Percentiles rank a stretch among this genome's conserved stretches.
phyloP scores from a whole-genome alignment of 2,797 vertebrate genomes.

The Austrolebias charrua region DNA sequence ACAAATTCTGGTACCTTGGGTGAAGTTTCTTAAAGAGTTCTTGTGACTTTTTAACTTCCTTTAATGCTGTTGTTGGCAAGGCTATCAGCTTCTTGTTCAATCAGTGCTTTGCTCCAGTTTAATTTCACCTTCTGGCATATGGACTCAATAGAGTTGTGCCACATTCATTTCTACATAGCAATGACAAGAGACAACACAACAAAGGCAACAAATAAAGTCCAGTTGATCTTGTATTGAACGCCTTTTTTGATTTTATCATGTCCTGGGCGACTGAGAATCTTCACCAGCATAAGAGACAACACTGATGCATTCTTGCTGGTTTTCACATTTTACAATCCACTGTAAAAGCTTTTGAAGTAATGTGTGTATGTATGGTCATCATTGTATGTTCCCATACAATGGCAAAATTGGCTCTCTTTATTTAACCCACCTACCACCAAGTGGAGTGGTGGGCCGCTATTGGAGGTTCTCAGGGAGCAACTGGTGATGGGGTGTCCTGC shows the following conservation, averaged over 20 bases:
- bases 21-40: constrained; percentile 9
- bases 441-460: too few species aligned
- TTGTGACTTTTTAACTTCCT: constrained; percentile 35
- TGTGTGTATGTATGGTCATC: too few species aligned
- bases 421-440: too few species aligned
- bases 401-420: too few species aligned
- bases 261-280: too few species aligned
- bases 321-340: constrained; percentile 29
- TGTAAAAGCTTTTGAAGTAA: constrained; percentile 5
- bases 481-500: too few species aligned
- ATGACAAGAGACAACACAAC: constrained; percentile 49
- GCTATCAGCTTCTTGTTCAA: constrained; percentile 42
- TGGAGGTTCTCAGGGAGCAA: too few species aligned
- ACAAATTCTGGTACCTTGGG: too few species aligned
- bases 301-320: constrained; percentile 30
- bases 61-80: constrained; percentile 25
- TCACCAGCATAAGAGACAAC: constrained; percentile 27
- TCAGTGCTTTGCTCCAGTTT: constrained; percentile 52
- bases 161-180: constrained; percentile 60
- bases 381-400: too few species aligned
- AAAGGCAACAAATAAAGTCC: too few species aligned
- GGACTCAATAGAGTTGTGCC: constrained; percentile 54
- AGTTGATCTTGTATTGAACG: too few species aligned
- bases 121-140: constrained; percentile 59
- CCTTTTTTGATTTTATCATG: too few species aligned